Conservation (phyloP, 2,113 vertebrate species). For the Anas platyrhynchos region DNA sequence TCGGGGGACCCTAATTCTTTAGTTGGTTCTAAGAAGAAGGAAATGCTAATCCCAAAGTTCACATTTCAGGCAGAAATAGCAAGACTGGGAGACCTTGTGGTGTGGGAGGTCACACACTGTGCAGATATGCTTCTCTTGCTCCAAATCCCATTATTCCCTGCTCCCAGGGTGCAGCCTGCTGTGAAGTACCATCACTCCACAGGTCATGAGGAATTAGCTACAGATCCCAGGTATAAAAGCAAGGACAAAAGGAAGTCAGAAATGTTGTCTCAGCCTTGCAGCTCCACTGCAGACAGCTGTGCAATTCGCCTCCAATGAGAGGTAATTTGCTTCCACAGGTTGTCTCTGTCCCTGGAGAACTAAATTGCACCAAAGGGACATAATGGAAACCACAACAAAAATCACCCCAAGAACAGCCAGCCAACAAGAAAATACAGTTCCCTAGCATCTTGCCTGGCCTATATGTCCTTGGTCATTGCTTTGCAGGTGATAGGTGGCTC, state of each 20-base stretch:
- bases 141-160: background rate
- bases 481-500: background rate
- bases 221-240: background rate
- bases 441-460: background rate
- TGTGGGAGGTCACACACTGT: too few relatives aligned
- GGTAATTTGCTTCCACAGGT: background rate
- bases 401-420: background rate
- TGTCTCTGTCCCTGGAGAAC: background rate
- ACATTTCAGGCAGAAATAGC: background rate
- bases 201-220: background rate
- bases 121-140: background rate
- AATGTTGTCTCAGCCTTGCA: background rate
- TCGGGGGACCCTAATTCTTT: background rate
- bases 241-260: background rate
- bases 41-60: background rate
- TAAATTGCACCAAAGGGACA: background rate
- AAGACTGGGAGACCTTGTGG: background rate
- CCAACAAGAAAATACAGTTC: background rate
- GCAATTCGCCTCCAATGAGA: background rate
- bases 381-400: background rate
- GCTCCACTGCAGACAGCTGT: background rate
- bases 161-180: background rate
- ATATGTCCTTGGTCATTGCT: fast-evolving
- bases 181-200: background rate
- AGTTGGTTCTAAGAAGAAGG: background rate